Conservation (phyloP, 2,113 vertebrate genomes). For the Syngnathus floridae region DNA sequence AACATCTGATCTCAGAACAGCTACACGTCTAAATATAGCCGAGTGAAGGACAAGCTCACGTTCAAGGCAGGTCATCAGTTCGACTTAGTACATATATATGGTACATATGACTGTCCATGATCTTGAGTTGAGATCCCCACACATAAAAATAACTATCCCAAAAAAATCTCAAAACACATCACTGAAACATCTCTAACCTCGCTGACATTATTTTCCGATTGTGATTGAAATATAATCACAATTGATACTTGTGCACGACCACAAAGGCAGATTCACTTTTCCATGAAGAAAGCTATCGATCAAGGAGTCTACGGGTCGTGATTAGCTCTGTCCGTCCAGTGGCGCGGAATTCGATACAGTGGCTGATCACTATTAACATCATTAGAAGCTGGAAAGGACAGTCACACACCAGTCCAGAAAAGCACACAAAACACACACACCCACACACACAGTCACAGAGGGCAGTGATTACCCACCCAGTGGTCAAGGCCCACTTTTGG, state of each 20-base stretch:
- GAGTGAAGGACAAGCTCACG: conserved; percentile 43
- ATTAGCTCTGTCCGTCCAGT: conserved; percentile 51
- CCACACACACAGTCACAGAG: conserved; percentile 20
- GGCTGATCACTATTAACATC: conserved; percentile 54
- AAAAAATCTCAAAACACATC: no score
- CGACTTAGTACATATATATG: conserved; percentile 43
- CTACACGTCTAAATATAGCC: conserved; percentile 62
- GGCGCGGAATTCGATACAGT: conserved; percentile 49
- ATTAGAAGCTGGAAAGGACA: conserved; percentile 52
- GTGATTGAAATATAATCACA: background rate
- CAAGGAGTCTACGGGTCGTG: conserved; percentile 37
- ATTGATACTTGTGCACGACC: conserved; percentile 17
- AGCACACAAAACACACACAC: conserved; percentile 21
- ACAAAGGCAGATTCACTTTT: conserved; percentile 39
- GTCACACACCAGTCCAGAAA: conserved; percentile 33
- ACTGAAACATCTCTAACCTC: no score
- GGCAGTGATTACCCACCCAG: conserved; percentile 55
- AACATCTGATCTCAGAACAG: conserved; percentile 59
- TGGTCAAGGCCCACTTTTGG: conserved; percentile 60
- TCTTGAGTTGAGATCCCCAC: background rate
- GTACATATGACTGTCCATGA: background rate
- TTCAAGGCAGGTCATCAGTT: conserved; percentile 48
- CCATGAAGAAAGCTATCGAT: conserved; percentile 43
- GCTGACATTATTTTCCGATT: no score
- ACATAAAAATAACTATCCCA: background rate